phyloP scores from a whole-genome alignment of 1,140 invertebrate genomes.

The Hylyphantes graminicola region DNA sequence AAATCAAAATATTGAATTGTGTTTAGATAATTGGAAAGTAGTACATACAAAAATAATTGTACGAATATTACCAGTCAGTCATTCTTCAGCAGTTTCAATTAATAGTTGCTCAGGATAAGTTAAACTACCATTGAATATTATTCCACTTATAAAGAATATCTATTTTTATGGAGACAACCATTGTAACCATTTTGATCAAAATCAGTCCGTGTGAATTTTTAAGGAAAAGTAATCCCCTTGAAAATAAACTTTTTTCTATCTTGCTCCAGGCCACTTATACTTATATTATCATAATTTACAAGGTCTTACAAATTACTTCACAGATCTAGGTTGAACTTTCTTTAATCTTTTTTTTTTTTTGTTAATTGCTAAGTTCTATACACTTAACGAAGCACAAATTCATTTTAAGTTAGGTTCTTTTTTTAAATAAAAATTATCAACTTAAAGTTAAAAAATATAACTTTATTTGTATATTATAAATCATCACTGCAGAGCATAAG shows the following conservation, averaged over 20 bases:
- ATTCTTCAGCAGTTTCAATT: too few species aligned
- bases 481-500: conserved; percentile 44
- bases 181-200: too few species aligned
- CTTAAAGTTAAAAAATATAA: conserved; percentile 49
- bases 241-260: background rate
- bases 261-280: background rate
- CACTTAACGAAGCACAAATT: background rate
- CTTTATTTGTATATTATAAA: conserved; percentile 49
- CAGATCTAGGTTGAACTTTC: background rate
- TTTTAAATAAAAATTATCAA: conserved; percentile 2
- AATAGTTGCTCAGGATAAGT: too few species aligned
- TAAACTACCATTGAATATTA: too few species aligned
- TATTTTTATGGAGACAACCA: too few species aligned
- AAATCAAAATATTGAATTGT: too few species aligned
- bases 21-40: too few species aligned
- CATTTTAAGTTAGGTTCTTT: background rate
- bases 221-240: too few species aligned
- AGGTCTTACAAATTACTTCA: background rate
- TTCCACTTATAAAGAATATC: too few species aligned
- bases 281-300: background rate
- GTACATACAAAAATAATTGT: too few species aligned
- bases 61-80: too few species aligned
- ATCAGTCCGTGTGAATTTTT: too few species aligned
- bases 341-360: background rate
- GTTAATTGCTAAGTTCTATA: background rate